Evolutionary conservation across 2,888 invertebrate genomes (phyloP), one percentile per base, ranked within the genome.

Genomic region (Cephus rjabovi): DNA sequence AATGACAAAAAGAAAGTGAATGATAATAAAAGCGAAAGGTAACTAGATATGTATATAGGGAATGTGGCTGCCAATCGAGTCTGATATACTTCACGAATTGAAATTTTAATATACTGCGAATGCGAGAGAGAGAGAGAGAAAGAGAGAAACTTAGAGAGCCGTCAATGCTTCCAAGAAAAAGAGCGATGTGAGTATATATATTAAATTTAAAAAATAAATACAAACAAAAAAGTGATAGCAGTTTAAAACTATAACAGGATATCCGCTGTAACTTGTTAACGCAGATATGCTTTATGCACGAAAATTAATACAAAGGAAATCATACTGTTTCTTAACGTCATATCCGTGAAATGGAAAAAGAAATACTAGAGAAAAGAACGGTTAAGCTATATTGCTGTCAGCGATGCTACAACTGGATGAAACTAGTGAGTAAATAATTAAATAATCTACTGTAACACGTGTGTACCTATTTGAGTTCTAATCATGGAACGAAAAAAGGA

Each of bases 81-180:
- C 40, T 40, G 15, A 40, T 40, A 40, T 40, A 40, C 15, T 40
- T 15, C 40, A 40, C 40, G 40, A 40, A 15, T 40, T 15, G 15
- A 40, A 15, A 40, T 40, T 40, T 40, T 40, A 40, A 40, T 40
- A 40, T 40, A 40, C 15, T 40, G 15, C 40, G 40, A 40, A 40
- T 40, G 40, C 4, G 40, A 15, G 30, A 70, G 70, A 70, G 70
- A 31, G 70, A 70, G 70, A 30, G 70, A 70, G 70, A 70, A 6
- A 70, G 70, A 70, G 15, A 70, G 70, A 31, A n/a, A 70, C n/a
- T 12, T 12, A 31, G 76, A 78, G 80, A 79, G 80, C 77, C 81
- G 80, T 83, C 81, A 85, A 84, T 85, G 84, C 84, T 86, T 83
- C 85, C 82, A 77, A 77, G 75, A 83, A 83, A 79, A 81, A 79